A percentile compares a stretch with the other conserved stretches of the same genome.
Conservation (phyloP, 2,797 vertebrate genomes). For the Sebastes flavidus region DNA sequence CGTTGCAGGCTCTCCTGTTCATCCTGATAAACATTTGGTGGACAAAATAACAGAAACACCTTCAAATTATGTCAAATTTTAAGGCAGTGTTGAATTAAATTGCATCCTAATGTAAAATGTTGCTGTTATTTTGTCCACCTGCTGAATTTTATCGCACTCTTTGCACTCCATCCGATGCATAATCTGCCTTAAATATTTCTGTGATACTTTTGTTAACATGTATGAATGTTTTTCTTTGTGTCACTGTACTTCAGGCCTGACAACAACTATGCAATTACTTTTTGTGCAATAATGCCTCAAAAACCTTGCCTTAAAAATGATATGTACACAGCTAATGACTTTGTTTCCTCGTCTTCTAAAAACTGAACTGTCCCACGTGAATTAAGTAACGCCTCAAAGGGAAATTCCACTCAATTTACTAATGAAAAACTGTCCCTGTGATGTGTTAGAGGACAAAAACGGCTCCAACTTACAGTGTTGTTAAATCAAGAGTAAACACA, state of each 20-base stretch:
- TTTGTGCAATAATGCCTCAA: constrained; percentile 20
- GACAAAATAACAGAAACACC: constrained; percentile 1
- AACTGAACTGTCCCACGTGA: neutral
- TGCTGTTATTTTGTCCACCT: neutral
- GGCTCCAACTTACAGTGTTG: neutral
- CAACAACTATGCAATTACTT: constrained; percentile 6
- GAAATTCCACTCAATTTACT: neutral
- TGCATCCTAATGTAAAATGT: neutral
- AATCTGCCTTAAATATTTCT: neutral
- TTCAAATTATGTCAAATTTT: neutral
- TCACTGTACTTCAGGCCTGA: neutral
- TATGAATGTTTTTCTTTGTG: constrained; percentile 5
- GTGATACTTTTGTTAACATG: neutral
- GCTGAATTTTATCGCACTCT: neutral
- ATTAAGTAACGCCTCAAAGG: neutral
- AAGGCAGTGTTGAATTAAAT: neutral
- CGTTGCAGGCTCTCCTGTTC: neutral
- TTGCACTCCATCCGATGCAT: neutral
- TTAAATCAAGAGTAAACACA: neutral
- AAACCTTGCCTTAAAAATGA: neutral
- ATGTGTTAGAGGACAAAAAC: neutral
- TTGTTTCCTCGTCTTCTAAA: neutral
- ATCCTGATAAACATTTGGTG: neutral
- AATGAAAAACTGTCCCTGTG: neutral
- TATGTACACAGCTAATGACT: neutral